Conservation (phyloP, 1,140 invertebrate species). For the Scylla paramamosain region DNA sequence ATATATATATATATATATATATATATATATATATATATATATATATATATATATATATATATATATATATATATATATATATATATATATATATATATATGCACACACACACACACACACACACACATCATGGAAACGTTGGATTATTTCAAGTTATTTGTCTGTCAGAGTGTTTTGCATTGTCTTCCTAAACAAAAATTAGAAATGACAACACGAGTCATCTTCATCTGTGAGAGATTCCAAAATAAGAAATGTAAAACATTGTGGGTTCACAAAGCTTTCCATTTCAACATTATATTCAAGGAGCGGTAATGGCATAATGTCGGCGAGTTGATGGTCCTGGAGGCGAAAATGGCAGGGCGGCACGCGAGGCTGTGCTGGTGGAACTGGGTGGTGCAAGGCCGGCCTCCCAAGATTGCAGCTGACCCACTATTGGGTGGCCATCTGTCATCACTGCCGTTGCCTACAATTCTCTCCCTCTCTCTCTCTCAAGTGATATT, state of each 20-base stretch:
- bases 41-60: too few relatives aligned
- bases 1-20: too few relatives aligned
- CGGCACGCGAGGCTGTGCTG: background rate
- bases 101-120: background rate
- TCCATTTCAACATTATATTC: background rate
- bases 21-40: too few relatives aligned
- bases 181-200: background rate
- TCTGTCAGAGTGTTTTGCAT: background rate
- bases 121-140: background rate
- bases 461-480: too few relatives aligned
- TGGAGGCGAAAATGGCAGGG: background rate
- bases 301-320: background rate
- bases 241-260: slow-evolving; percentile 4
- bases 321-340: background rate
- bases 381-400: background rate
- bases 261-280: background rate
- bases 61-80: too few relatives aligned
- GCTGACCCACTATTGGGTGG: too few relatives aligned
- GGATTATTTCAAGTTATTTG: background rate
- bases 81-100: too few relatives aligned
- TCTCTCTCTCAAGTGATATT: too few relatives aligned
- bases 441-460: too few relatives aligned
- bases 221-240: background rate
- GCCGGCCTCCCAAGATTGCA: background rate
- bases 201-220: background rate